These are phyloP conservation scores for Cosmorhoe ocellata DNA, from an alignment of 2,888 invertebrate species.

Conservation along the genomic window DNA sequence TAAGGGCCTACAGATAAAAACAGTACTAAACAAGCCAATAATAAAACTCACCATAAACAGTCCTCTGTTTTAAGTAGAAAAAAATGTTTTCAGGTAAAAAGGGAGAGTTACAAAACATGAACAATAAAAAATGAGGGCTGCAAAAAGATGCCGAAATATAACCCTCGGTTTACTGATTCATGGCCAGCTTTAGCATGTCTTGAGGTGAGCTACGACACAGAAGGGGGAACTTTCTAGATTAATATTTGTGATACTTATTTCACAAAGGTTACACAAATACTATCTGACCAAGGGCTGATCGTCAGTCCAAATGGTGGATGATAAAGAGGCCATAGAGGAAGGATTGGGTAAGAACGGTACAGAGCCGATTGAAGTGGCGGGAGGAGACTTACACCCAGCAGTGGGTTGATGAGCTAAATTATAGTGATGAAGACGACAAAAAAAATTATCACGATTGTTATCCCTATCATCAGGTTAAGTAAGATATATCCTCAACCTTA, in stretches of 20 bases:
- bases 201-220: background rate
- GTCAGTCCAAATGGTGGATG: no score
- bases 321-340: no score
- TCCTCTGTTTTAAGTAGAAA: constrained; percentile 13
- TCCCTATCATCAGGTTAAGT: no score
- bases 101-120: constrained; percentile 5
- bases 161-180: constrained; percentile 19
- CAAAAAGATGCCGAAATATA: constrained; percentile 17
- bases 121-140: constrained; percentile 19
- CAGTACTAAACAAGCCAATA: background rate
- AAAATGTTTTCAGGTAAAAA: constrained; percentile 16
- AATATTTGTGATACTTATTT: background rate
- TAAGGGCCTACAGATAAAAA: background rate
- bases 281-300: no score
- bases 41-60: constrained; percentile 4
- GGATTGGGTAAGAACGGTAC: no score
- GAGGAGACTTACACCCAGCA: no score
- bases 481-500: no score
- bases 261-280: no score
- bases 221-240: background rate
- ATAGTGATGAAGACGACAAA: no score
- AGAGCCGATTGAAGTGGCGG: no score
- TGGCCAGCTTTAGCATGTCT: constrained; percentile 13
- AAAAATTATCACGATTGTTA: no score
- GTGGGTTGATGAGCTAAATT: no score